A percentile compares a stretch with the other conserved stretches of the same genome.
These are phyloP conservation scores for Zygogramma bicolorata DNA, from an alignment of 2,888 invertebrate genomes.

Conservation along the genomic window DNA sequence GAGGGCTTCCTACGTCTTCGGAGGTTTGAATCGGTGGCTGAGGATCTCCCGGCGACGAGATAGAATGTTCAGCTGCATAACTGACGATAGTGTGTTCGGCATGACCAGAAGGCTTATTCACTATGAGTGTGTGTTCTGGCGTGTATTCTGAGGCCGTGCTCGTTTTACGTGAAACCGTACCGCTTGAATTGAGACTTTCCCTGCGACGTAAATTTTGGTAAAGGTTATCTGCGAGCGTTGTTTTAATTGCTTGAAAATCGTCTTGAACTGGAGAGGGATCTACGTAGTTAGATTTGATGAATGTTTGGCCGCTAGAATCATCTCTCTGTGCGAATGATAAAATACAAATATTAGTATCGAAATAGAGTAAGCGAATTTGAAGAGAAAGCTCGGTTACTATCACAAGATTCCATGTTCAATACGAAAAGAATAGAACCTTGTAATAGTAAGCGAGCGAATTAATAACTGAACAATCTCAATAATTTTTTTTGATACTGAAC, in stretches of 20 bases:
- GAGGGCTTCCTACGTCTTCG: conserved; percentile 26
- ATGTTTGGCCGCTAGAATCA: conserved; percentile 57
- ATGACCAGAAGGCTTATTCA: conserved; percentile 49
- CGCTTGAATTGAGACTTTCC: conserved; percentile 66
- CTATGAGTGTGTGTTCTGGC: conserved; percentile 68
- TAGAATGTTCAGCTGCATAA: conserved; percentile 54
- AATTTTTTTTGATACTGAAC: no score
- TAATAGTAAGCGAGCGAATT: no score
- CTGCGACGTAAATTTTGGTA: conserved; percentile 59
- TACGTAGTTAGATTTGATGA: conserved; percentile 50
- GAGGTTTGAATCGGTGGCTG: conserved; percentile 21
- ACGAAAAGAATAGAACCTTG: no score
- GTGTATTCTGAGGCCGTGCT: conserved; percentile 72
- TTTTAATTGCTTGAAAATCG: conserved; percentile 59
- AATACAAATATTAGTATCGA: conserved; percentile 31
- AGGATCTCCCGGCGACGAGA: conserved; percentile 47
- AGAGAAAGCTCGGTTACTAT: no score
- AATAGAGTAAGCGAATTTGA: neutral
- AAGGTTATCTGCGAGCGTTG: conserved; percentile 61
- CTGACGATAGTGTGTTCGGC: conserved; percentile 54
- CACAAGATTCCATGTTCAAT: no score
- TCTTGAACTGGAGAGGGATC: conserved; percentile 45
- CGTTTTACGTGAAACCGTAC: conserved; percentile 70
- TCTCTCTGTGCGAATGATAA: conserved; percentile 54
- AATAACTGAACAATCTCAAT: no score